A percentile compares a stretch with the other conserved stretches of the same genome.
Evolutionary conservation across 2,113 vertebrate species (phyloP).

Genomic region (Mugil cephalus): DNA sequence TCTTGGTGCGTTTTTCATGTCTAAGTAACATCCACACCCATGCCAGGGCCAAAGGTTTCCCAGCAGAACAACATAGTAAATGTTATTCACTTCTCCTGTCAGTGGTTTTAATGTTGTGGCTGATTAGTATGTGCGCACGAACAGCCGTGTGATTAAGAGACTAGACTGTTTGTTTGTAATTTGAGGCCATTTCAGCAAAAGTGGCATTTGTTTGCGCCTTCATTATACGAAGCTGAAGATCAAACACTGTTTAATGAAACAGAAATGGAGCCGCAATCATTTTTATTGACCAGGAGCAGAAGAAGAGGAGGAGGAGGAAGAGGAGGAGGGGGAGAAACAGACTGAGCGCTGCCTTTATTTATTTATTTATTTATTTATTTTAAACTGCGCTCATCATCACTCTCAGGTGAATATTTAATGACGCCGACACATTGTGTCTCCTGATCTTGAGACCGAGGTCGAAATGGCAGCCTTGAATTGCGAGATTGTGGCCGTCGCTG

Average conservation of each 20-base stretch:
- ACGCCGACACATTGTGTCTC: constrained; percentile 45
- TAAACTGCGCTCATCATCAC: constrained; percentile 50
- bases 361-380: no score
- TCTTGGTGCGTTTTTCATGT: no score
- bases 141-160: constrained; percentile 21
- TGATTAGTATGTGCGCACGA: neutral
- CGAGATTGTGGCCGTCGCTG: constrained; percentile 55
- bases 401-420: constrained; percentile 70
- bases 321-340: neutral
- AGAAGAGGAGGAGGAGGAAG: neutral
- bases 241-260: constrained; percentile 41
- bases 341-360: constrained; percentile 26
- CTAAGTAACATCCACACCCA: no score
- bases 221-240: constrained; percentile 31
- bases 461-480: constrained; percentile 49
- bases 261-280: constrained; percentile 16
- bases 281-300: constrained; percentile 50
- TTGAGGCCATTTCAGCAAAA: constrained; percentile 20
- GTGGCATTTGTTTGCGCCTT: constrained; percentile 14
- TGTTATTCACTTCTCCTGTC: no score
- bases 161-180: constrained; percentile 27
- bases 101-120: no score
- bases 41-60: no score
- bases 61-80: no score
- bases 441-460: constrained; percentile 69